phyloP scores from a whole-genome alignment of 2,113 vertebrate genomes.

The Oreochromis niloticus region DNA sequence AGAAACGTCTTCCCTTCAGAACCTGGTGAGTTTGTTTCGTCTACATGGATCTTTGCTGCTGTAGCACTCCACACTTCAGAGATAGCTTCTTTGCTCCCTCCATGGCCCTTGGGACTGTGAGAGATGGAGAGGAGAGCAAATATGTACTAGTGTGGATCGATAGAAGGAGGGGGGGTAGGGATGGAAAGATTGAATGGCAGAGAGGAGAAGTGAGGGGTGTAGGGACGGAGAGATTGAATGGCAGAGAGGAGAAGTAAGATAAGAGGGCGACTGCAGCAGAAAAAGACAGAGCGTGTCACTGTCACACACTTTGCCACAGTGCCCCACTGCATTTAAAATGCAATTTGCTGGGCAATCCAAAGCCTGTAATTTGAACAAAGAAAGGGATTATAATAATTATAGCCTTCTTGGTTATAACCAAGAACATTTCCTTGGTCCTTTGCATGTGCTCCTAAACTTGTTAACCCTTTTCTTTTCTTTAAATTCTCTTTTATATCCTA shows the following conservation, averaged over 20 bases:
- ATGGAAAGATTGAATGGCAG: constrained; percentile 5
- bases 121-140: constrained; percentile 45
- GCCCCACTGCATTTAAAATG: constrained; percentile 12
- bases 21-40: constrained; percentile 45
- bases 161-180: neutral
- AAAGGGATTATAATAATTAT: constrained; percentile 38
- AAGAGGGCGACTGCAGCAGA: neutral
- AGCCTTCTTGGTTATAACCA: constrained; percentile 7
- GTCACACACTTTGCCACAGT: constrained; percentile 7
- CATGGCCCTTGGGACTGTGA: neutral
- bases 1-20: constrained; percentile 88
- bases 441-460: neutral
- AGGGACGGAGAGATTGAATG: constrained; percentile 10
- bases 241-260: constrained; percentile 2
- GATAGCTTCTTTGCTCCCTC: neutral
- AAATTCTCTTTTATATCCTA: neutral
- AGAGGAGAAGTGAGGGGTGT: neutral
- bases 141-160: constrained; percentile 41
- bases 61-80: neutral
- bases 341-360: constrained; percentile 21
- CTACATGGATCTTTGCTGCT: neutral
- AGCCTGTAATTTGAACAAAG: constrained; percentile 31
- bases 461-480: neutral
- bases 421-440: neutral
- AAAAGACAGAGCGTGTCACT: neutral